phyloP scores from a whole-genome alignment of 2,113 vertebrate genomes.

The Lycocorax pyrrhopterus region DNA sequence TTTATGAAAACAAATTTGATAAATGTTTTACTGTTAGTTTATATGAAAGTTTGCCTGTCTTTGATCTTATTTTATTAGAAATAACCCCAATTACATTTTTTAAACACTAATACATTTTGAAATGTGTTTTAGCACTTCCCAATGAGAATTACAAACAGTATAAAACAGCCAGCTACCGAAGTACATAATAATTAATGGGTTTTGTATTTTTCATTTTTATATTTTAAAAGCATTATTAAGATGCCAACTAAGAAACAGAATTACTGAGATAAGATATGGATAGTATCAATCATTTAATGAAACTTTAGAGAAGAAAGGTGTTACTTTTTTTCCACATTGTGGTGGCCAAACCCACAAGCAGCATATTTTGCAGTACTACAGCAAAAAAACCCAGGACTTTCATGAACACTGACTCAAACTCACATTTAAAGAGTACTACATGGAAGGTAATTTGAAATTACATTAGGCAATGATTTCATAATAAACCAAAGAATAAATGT shows the following conservation, averaged over 20 bases:
- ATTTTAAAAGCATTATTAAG: background rate
- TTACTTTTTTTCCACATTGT: background rate
- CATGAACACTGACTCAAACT: background rate
- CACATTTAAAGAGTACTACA: background rate
- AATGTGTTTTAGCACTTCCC: background rate
- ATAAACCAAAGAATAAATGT: background rate
- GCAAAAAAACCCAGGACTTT: background rate
- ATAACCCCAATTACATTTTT: background rate
- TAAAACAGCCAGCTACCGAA: background rate
- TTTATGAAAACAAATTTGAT: background rate
- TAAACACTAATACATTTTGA: constrained; percentile 18
- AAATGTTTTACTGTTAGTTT: background rate
- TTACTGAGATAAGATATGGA: background rate
- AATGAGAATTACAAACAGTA: background rate
- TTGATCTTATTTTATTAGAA: constrained; percentile 13
- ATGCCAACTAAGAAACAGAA: background rate
- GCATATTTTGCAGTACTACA: background rate
- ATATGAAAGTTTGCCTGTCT: background rate
- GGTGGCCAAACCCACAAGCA: background rate
- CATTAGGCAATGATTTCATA: background rate
- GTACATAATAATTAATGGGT: background rate
- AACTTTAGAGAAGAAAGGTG: background rate
- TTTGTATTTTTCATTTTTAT: background rate
- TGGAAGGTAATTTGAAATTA: background rate
- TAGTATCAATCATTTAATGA: background rate